Evolutionary conservation across 2,797 vertebrate genomes (phyloP), one percentile per base, ranked within the genome.

Genomic region (Sebastes jordani): DNA sequence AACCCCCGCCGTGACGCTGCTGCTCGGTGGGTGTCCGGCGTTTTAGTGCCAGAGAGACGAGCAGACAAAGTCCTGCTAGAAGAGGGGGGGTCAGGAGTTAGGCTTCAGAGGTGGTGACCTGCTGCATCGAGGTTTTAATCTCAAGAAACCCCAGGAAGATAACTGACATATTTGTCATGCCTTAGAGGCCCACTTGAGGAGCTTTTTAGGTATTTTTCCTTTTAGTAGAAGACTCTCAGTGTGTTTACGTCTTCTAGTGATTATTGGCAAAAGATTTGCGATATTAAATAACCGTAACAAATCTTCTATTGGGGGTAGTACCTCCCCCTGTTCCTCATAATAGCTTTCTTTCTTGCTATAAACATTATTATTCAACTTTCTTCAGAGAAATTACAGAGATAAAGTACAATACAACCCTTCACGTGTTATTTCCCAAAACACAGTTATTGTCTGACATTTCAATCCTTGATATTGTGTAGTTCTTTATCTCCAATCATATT

Each of bases 11-110:
- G 8, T 7, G 7, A 71, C 2, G 36, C 62, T 65, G 68, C 71
- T 20, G 54, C 84, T 80, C 49, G 0, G 68, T 13, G 68, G 82
- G 66, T 11, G 64, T 49, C 64, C 2, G 14, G 58, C 10, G 2
- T 74, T 72, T 70, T n/a, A 73, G 42, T 46, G 46, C 59, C 66
- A 32, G 67, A 49, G 68, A 80, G 76, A 80, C 61, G 32, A 63
- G 74, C 27, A 64, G 38, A 76, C 80, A 75, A 0, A 76, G 70
- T 65, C 58, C 71, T 34, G 54, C 56, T 2, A 32, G 62, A 84
- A 27, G 76, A 68, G 36, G 58, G 58, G 38, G 66, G 58, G 32
- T 52, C 58, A 81, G 86, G 81, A 87, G 83, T 63, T 76, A 55
- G 74, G 3, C 63, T 34, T 23, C 20, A 5, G 76, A 79, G 70